These are phyloP conservation scores for Oenanthe oenanthe DNA, from an alignment of 2,113 vertebrate species.

Conservation along the genomic window DNA sequence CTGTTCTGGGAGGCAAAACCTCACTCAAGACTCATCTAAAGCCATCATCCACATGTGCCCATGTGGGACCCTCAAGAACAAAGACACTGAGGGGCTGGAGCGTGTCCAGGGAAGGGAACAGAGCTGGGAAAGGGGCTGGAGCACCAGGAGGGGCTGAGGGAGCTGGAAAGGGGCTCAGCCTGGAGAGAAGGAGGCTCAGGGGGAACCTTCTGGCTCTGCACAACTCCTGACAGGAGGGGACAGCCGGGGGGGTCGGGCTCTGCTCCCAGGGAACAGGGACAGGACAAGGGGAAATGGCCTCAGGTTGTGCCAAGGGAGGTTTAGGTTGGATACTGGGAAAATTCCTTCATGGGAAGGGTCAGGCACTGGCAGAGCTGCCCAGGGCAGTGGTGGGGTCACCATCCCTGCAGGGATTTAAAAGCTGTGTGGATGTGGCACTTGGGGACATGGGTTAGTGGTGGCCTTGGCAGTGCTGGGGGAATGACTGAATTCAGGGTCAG, in stretches of 20 bases:
- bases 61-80: background rate
- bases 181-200: background rate
- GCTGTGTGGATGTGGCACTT: fast-evolving
- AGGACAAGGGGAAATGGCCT: fast-evolving
- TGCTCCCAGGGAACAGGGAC: background rate
- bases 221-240: background rate
- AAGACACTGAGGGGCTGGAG: background rate
- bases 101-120: fast-evolving
- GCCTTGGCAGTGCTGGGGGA: background rate
- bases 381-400: background rate
- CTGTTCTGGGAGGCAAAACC: background rate
- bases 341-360: background rate
- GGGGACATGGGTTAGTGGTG: background rate
- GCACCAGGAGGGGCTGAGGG: background rate
- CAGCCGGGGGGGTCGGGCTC: fast-evolving
- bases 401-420: background rate
- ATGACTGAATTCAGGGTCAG: fast-evolving
- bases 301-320: background rate
- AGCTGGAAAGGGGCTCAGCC: background rate
- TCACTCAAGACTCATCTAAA: background rate
- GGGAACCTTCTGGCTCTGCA: background rate
- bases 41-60: background rate
- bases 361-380: background rate
- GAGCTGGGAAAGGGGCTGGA: no score
- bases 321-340: background rate